phyloP scores from a whole-genome alignment of 2,113 vertebrate species.

The Galbula dea region DNA sequence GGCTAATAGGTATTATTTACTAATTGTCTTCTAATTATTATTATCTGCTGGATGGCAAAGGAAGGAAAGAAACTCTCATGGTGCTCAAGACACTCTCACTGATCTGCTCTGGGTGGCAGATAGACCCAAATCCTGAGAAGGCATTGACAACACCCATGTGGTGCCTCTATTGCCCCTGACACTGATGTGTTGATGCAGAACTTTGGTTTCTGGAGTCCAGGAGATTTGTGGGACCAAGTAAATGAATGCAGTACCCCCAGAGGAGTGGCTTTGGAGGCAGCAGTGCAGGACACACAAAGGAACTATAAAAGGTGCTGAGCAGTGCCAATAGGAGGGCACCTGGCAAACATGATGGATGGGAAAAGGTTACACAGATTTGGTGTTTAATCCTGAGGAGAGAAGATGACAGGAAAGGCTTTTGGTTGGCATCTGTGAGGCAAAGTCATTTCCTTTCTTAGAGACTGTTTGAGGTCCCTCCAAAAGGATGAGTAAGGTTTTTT shows the following conservation, averaged over 20 bases:
- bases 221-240: not conserved
- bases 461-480: not conserved
- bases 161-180: too few relatives aligned
- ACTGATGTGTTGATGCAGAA: not conserved
- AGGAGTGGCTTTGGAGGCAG: not conserved
- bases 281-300: rapidly evolving
- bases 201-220: not conserved
- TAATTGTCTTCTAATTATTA: not conserved
- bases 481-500: not conserved
- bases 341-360: not conserved
- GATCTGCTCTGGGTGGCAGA: not conserved
- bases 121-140: not conserved
- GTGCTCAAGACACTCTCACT: not conserved
- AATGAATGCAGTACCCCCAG: not conserved
- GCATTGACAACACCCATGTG: rapidly evolving
- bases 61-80: not conserved
- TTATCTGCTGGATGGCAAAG: not conserved
- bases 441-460: not conserved
- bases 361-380: too few relatives aligned
- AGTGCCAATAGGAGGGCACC: not conserved
- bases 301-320: not conserved
- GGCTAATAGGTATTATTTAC: not conserved
- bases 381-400: not conserved
- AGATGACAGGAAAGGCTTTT: not conserved
- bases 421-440: not conserved